Percentiles rank a stretch among this genome's conserved stretches.
Conservation (phyloP, 2,797 vertebrate genomes). For the Pempheris klunzingeri region DNA sequence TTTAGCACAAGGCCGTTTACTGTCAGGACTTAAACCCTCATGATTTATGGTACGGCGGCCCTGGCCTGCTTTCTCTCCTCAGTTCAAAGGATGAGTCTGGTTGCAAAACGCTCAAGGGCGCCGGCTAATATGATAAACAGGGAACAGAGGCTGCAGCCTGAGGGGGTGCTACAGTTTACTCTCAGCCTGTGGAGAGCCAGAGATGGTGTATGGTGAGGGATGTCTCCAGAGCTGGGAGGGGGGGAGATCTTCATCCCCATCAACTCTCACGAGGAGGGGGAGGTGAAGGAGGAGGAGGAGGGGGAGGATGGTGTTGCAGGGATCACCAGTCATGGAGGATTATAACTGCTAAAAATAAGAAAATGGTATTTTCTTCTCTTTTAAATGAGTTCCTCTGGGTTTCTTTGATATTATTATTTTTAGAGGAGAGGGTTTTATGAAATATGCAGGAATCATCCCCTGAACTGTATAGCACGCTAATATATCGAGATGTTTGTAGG, state of each 20-base stretch:
- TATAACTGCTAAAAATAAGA: slow-evolving; percentile 72
- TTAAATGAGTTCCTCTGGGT: slow-evolving; percentile 68
- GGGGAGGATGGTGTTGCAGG: slow-evolving; percentile 49
- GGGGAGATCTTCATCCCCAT: slow-evolving; percentile 45
- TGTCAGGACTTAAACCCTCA: slow-evolving; percentile 71
- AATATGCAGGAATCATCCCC: slow-evolving; percentile 55
- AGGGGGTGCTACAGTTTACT: slow-evolving; percentile 41
- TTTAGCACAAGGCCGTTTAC: slow-evolving; percentile 65
- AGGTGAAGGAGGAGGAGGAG: slow-evolving; percentile 28
- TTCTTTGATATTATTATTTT: slow-evolving; percentile 57
- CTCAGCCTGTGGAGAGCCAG: slow-evolving; percentile 41
- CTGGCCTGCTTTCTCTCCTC: slow-evolving; percentile 59
- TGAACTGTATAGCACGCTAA: slow-evolving; percentile 47
- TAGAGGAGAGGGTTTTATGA: slow-evolving; percentile 49
- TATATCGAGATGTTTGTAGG: slow-evolving; percentile 51
- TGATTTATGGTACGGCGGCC: slow-evolving; percentile 70
- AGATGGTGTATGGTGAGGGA: slow-evolving; percentile 34
- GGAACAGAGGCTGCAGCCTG: slow-evolving; percentile 63
- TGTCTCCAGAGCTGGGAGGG: slow-evolving; percentile 41
- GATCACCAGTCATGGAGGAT: slow-evolving; percentile 72
- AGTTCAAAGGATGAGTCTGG: slow-evolving; percentile 77
- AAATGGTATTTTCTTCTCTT: slow-evolving; percentile 69
- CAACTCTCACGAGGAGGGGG: slow-evolving; percentile 30
- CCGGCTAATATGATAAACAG: slow-evolving; percentile 80
- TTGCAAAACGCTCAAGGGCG: slow-evolving; percentile 76